Conservation (phyloP, 2,888 invertebrate genomes). For the Cistogaster globosa region DNA sequence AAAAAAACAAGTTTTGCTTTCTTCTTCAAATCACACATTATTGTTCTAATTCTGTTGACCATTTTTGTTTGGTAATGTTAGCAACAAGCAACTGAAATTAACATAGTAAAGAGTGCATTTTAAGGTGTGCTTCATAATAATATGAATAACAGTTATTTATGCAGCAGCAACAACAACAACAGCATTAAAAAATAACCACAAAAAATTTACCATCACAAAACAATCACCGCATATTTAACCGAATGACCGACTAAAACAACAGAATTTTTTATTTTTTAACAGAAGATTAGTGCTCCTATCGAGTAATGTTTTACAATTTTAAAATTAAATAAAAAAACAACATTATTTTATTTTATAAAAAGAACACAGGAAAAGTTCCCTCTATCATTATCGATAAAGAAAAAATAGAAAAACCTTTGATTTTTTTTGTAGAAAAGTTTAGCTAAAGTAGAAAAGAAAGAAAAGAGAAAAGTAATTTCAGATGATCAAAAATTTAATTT, state of each 20-base stretch:
- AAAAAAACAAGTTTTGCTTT: not conserved
- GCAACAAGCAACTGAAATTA: conserved; percentile 31
- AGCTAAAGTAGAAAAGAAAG: not conserved
- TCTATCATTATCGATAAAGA: conserved; percentile 25
- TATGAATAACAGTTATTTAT: conserved; percentile 60
- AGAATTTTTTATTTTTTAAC: conserved; percentile 11
- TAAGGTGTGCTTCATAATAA: conserved; percentile 64
- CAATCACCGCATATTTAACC: conserved; percentile 68
- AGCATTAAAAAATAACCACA: conserved; percentile 44
- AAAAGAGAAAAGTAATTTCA: conserved; percentile 19
- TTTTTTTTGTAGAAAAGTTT: conserved; percentile 11
- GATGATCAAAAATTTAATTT: conserved; percentile 50
- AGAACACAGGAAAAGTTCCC: conserved; percentile 26
- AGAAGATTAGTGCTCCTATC: conserved; percentile 3
- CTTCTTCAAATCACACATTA: conserved; percentile 18
- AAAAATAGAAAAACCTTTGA: conserved; percentile 49
- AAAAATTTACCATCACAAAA: conserved; percentile 38
- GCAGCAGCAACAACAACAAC: conserved; percentile 43
- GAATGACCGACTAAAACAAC: conserved; percentile 69
- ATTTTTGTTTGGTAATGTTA: not conserved
- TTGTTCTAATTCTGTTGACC: conserved; percentile 34
- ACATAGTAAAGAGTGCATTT: conserved; percentile 43
- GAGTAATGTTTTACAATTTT: conserved; percentile 56
- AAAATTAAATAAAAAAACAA: conserved; percentile 21
- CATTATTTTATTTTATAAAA: not conserved